Evolutionary conservation across 2,113 vertebrate genomes (phyloP).

Genomic region (Pantherophis guttatus): DNA sequence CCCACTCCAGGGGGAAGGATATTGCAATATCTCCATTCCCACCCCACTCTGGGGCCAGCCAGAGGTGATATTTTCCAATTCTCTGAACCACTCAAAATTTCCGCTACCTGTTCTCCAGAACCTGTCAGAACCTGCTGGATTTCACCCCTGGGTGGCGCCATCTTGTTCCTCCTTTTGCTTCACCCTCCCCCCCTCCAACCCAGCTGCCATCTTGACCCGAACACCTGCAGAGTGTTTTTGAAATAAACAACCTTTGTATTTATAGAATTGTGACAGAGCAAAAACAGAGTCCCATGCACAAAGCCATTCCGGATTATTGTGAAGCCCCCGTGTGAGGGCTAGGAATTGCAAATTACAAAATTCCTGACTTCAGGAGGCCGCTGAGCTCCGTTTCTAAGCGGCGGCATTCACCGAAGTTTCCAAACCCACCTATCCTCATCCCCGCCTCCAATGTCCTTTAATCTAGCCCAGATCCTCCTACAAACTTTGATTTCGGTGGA

Average conservation of each 20-base stretch:
- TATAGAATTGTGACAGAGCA: background rate
- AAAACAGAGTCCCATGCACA: background rate
- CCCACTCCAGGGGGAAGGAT: no score
- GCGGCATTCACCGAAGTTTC: background rate
- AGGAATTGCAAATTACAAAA: background rate
- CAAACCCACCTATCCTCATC: background rate
- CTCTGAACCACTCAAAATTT: no score
- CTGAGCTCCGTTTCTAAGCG: background rate
- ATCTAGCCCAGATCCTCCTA: background rate
- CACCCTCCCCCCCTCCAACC: rapidly evolving
- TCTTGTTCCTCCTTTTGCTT: background rate
- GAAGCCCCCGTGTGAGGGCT: background rate
- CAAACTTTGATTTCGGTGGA: background rate
- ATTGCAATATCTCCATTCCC: no score
- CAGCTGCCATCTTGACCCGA: background rate
- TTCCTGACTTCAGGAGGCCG: background rate
- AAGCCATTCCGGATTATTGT: background rate
- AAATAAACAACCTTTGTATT: background rate
- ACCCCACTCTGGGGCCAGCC: no score
- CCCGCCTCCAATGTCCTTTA: background rate
- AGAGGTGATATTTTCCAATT: no score
- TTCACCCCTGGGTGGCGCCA: background rate
- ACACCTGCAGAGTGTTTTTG: background rate
- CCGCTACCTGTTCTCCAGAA: no score
- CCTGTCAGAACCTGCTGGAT: no score